Evolutionary conservation across 1,140 invertebrate genomes (phyloP).

Genomic region (Portunus trituberculatus): DNA sequence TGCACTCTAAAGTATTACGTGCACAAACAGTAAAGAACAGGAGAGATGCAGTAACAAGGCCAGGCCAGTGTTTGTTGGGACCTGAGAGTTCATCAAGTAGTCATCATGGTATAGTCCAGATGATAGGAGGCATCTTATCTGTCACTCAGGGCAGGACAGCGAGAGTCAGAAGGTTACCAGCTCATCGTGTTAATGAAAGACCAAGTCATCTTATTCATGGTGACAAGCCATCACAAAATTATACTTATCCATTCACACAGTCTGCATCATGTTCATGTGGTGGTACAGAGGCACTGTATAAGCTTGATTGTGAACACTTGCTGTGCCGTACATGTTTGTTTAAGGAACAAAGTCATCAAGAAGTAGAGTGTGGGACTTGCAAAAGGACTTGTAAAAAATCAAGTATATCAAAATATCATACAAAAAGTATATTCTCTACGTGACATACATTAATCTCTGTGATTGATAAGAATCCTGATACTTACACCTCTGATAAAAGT

Average conservation of each 20-base stretch:
- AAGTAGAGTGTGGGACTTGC: constrained; percentile 43
- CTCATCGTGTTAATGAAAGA: constrained; percentile 27
- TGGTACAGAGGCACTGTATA: constrained; percentile 44
- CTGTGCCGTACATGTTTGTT: constrained; percentile 65
- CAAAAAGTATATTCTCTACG: constrained; percentile 61
- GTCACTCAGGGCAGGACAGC: constrained; percentile 30
- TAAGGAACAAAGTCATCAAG: neutral
- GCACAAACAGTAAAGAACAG: neutral
- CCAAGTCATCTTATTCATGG: constrained; percentile 51
- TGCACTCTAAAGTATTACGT: neutral
- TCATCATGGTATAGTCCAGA: constrained; percentile 61
- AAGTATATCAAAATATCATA: constrained; percentile 55
- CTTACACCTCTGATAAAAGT: too few relatives aligned
- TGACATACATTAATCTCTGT: neutral
- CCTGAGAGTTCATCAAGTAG: constrained; percentile 5
- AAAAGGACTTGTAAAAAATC: constrained; percentile 44
- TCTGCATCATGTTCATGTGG: constrained; percentile 56
- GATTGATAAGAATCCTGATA: too few relatives aligned
- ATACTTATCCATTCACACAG: neutral
- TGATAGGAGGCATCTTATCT: constrained; percentile 69
- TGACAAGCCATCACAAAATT: constrained; percentile 18
- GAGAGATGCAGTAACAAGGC: constrained; percentile 25
- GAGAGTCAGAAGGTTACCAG: constrained; percentile 14
- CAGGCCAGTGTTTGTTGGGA: neutral
- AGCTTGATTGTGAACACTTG: constrained; percentile 48